Evolutionary conservation across 2,797 vertebrate species (phyloP), one percentile per base, ranked within the genome.

Genomic region (Xerus rutilus): DNA sequence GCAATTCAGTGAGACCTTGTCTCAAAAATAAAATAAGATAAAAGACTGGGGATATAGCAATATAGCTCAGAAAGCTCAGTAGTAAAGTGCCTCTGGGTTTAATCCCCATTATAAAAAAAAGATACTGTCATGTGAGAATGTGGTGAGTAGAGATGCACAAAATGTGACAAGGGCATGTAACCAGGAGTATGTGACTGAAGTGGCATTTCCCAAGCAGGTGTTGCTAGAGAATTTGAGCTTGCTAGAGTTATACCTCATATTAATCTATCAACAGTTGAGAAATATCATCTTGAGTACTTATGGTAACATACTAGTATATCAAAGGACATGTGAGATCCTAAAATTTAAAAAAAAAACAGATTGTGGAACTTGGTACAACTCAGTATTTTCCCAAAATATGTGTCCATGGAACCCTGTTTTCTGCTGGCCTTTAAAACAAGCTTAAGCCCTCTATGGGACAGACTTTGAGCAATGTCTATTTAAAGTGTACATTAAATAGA

Each of bases 401-500:
- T 93, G 43, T 90, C 39, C 5, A 49, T 45, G 39, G 7, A 92
- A 72, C 39, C 13, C 15, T 70, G 13, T 70, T 89, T 57, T 59
- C 30, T 39, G 47, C 10, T 52, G 39, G n/a, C 11, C 54, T 69
- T 89, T 79, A 59, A 78, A 62, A 69, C 54, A 91, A 95, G 45
- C 7, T 88, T 18, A 88, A 69, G 47, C 18, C 35, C 57, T 76
- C 87, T 83, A 32, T 81, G 59, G 45, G 52, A 76, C 47, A 87
- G 12, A 69, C 32, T 78, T 69, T 88, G 25, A 77, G 28, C 62
- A 92, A 79, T 77, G n/a, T 89, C 47, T 73, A 70, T 86, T 86
- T 91, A 87, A 86, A 87, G 14, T 64, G 6, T 67, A 86, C 25
- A 64, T 84, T 89, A 96, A 70, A 49, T 81, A 54, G 62, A 72